A percentile compares a stretch with the other conserved stretches of the same genome.
These are phyloP conservation scores for Enchytraeus crypticus DNA, from an alignment of 2,888 invertebrate species.

Conservation along the genomic window DNA sequence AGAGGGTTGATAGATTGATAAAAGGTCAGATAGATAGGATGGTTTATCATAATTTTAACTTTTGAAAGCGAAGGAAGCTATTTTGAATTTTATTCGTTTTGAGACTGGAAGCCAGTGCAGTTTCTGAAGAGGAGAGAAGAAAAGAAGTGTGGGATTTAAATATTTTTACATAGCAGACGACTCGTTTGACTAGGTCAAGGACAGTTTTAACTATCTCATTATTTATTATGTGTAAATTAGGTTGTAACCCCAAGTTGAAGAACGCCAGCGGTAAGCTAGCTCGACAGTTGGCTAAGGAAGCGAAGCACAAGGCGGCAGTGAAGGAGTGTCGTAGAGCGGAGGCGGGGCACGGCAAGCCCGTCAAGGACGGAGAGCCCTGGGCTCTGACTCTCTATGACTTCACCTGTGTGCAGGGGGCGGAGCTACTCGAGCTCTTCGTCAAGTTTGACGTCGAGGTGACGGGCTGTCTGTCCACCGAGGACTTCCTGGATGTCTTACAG, in stretches of 20 bases:
- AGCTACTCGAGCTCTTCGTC: slow-evolving; percentile 34
- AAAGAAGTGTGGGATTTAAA: no score
- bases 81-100: no score
- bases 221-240: slow-evolving; percentile 27
- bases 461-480: slow-evolving; percentile 36
- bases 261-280: slow-evolving; percentile 44
- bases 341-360: slow-evolving; percentile 43
- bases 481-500: slow-evolving; percentile 38
- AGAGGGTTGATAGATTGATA: no score
- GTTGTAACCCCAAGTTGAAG: slow-evolving; percentile 49
- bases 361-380: slow-evolving; percentile 46
- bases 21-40: no score
- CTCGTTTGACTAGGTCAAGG: no score
- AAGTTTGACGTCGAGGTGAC: slow-evolving; percentile 41
- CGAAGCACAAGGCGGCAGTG: slow-evolving; percentile 43
- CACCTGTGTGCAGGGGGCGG: slow-evolving; percentile 31
- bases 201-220: no score
- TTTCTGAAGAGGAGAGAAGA: no score
- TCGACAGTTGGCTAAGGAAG: slow-evolving; percentile 44
- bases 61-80: no score
- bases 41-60: no score
- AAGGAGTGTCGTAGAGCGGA: slow-evolving; percentile 48
- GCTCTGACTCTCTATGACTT: slow-evolving; percentile 45
- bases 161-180: no score
- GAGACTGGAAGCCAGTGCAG: no score